phyloP scores from a whole-genome alignment of 2,797 vertebrate genomes.

The Platalea minor region DNA sequence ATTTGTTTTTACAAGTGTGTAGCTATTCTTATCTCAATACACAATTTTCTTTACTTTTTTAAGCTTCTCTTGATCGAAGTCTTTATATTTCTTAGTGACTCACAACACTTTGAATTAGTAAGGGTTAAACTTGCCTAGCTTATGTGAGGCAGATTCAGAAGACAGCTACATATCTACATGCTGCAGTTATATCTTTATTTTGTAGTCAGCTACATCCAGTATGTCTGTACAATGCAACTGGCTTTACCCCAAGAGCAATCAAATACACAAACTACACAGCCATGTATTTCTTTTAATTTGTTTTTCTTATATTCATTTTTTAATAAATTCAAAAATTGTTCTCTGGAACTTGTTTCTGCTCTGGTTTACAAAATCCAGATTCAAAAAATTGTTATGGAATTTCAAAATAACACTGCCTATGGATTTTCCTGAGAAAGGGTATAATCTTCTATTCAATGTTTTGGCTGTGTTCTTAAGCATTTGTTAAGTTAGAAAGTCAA shows the following conservation, averaged over 20 bases:
- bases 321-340: background rate
- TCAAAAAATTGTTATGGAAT: background rate
- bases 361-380: background rate
- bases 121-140: background rate
- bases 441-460: background rate
- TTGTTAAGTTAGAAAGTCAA: background rate
- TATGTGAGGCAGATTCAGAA: background rate
- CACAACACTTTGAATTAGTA: background rate
- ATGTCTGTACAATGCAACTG: background rate
- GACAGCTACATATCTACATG: background rate
- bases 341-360: background rate
- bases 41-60: background rate
- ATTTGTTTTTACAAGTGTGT: background rate
- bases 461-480: background rate
- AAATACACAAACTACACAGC: background rate
- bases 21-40: background rate
- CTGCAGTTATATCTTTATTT: background rate
- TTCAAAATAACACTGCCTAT: background rate
- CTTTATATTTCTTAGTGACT: background rate
- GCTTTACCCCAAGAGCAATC: background rate
- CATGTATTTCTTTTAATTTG: background rate
- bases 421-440: background rate
- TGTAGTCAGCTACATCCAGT: background rate
- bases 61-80: background rate
- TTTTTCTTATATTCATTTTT: background rate